Evolutionary conservation across 2,797 vertebrate genomes (phyloP), one percentile per base, ranked within the genome.

Genomic region (Rhinella marina): DNA sequence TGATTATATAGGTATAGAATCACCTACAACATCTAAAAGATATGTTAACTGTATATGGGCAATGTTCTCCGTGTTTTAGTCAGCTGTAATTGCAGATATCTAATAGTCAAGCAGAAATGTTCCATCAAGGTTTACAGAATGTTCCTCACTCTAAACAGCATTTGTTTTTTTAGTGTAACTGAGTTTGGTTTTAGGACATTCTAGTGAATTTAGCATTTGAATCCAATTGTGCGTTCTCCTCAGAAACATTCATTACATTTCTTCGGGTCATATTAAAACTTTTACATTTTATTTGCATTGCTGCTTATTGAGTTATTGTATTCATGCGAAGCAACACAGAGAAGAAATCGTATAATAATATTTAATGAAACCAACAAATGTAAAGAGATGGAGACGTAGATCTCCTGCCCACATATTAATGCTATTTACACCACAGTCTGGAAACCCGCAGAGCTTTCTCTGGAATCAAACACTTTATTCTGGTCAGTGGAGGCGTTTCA

Each of bases 401-500:
- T 19, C 17, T 14, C 27, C 16, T 29, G 52, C 50, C 27, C 54
- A 73, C 12, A 84, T 57, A 57, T 23, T 84, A 59, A 23, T 7
- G 52, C 17, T 32, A n/a, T 17, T 59, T 73, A 41, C 64, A 70
- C 29, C 54, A 59, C 68, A 68, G 73, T 21, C 59, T 27, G 21
- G 54, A 84, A 50, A 10, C 70, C 52, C 7, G 6, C 21, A 57
- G 25, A 82, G 41, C 62, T 57, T 57, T 83, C 73, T 32, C 4
- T 61, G 6, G 56, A 52, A 80, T 13, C 10, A 59, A 32, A 17
- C 78, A 32, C 25, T 84, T 84, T 27, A 52, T 61, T 85, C 83
- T 41, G 32, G 70, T 50, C 66, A 50, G 56, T 87, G 84, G 92
- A 92, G 87, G 23, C 66, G 89, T 92, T 91, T 86, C 81, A 64